These are phyloP conservation scores for Styela plicata DNA, from an alignment of 23 tunicate species.

Conservation along the genomic window DNA sequence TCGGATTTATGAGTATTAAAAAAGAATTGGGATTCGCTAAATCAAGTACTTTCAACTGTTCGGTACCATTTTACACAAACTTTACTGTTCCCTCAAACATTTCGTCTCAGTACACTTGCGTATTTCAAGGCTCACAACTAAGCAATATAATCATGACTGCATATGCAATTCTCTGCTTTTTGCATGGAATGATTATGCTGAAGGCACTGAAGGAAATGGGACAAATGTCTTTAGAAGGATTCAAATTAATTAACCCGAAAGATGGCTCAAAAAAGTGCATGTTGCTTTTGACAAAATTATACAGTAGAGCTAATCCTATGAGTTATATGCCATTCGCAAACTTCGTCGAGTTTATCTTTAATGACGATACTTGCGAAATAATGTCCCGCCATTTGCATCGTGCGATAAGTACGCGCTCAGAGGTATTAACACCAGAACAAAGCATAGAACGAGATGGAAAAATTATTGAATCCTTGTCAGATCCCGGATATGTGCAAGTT, in stretches of 20 bases:
- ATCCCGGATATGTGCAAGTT: not conserved
- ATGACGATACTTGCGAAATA: not conserved
- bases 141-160: not conserved
- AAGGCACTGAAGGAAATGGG: not conserved
- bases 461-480: not conserved
- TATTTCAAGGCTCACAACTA: not conserved
- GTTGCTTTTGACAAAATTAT: not conserved
- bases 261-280: not conserved
- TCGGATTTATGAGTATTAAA: not conserved
- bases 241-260: not conserved
- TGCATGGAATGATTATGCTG: not conserved
- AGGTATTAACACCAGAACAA: not conserved
- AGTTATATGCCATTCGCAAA: not conserved
- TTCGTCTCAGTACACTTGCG: not conserved
- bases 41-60: not conserved
- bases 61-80: no score
- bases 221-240: not conserved
- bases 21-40: not conserved
- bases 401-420: not conserved
- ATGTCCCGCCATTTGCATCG: not conserved
- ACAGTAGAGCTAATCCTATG: not conserved
- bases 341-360: not conserved
- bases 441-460: not conserved
- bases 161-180: not conserved
- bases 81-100: no score